Conservation (phyloP, 2,888 invertebrate genomes). For the Bombylius discolor region DNA sequence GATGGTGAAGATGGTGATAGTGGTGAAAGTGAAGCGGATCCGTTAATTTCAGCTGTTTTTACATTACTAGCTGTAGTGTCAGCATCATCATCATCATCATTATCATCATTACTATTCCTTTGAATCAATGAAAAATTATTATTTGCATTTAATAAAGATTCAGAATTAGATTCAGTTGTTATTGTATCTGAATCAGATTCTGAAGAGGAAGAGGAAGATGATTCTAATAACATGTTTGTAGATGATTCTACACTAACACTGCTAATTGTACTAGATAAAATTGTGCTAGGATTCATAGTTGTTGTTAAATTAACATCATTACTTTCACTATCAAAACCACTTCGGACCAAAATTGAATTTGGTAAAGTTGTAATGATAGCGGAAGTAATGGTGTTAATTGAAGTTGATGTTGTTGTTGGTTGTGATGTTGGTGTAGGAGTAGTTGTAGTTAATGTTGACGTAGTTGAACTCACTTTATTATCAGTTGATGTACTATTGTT, state of each 20-base stretch:
- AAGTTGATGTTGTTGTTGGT: constrained; percentile 12
- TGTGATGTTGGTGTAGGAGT: constrained; percentile 4
- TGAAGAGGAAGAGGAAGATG: neutral
- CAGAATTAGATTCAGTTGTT: constrained; percentile 1
- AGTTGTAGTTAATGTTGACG: neutral
- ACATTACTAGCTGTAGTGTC: too few species aligned
- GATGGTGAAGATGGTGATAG: neutral
- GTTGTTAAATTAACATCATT: constrained; percentile 16
- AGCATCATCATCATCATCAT: too few species aligned
- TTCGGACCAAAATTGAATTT: neutral
- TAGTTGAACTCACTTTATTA: constrained; percentile 16
- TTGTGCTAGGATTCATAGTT: neutral
- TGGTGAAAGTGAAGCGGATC: neutral
- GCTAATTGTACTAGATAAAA: neutral
- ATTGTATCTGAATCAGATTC: constrained; percentile 1
- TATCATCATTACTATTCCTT: neutral
- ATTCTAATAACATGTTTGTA: neutral
- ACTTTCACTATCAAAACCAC: neutral
- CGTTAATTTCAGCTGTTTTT: too few species aligned
- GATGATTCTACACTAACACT: neutral
- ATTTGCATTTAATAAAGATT: neutral
- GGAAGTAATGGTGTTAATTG: constrained; percentile 3
- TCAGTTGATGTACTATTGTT: constrained; percentile 10
- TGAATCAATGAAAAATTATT: neutral
- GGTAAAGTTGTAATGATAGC: constrained; percentile 7